Base-by-base conservation (phyloP, 2,113 vertebrate species). In the Hippocampus mohnikei region DNA sequence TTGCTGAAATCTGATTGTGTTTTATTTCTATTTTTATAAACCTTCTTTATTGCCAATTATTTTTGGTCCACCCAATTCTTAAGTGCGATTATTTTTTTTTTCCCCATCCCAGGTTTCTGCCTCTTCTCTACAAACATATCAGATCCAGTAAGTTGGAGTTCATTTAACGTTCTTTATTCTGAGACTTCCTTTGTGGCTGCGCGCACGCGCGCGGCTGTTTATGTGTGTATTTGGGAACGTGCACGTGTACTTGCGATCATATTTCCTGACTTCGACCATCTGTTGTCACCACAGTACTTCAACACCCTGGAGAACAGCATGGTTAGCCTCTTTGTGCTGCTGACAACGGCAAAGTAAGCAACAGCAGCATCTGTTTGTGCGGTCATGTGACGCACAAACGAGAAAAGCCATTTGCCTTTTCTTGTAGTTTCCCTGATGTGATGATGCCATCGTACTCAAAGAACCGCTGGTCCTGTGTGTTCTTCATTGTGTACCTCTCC, bases 401-500 rank as follows among this genome's bases (percentile, higher is more conserved):
- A 60, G 21, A 50, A 58, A 29, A 20, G 56, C 48, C 0, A 40
- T 11, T 18, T 33, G 61, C 41, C 44, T 69, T 48, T 29, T 15
- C 75, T 37, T 66, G 18, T 70, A 99, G 97, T 78, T 99, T 98
- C 78, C 97, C 97, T 53, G 97, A 98, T 33, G 97, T 99, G 77
- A 99, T 99, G 97, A 98, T 99, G 97, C 97, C 97, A 0, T 94
- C 97, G 0, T 98, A 99, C 46, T 93, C 96, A 27, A 94, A 93
- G 78, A 98, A 92, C 79, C 93, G 94, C 65, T 98, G 97, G 96
- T 98, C 96, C 73, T 99, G 97, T 67, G 83, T 97, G 68, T 99
- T 99, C 92, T 99, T 99, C 90, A 98, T 99, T 0, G 94, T 98
- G 77, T 99, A 99, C 84, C 95, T 99, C 75, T 99, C 97, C 90